phyloP scores from a whole-genome alignment of 2,113 vertebrate species.

The Labeo catla region DNA sequence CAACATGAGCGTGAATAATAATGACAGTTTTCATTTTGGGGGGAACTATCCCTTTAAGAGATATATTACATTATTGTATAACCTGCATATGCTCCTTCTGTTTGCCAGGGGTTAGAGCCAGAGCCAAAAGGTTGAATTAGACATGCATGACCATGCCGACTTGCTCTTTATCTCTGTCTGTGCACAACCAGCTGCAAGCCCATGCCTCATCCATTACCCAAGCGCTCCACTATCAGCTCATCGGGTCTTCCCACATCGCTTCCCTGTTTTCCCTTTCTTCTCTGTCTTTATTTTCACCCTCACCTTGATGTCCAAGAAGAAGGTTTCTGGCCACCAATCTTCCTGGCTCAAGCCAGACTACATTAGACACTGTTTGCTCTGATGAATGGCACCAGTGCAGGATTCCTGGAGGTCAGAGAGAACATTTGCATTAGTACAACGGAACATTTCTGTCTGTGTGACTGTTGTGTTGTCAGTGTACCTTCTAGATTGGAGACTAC shows the following conservation, averaged over 20 bases:
- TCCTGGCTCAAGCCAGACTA: neutral
- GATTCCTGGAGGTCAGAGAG: conserved; percentile 30
- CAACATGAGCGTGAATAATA: too few species aligned
- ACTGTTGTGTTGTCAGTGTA: neutral
- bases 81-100: neutral
- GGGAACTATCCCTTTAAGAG: too few species aligned
- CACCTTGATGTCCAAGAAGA: conserved; percentile 53
- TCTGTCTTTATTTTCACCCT: conserved; percentile 45
- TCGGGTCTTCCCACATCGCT: conserved; percentile 11
- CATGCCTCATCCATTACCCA: conserved; percentile 51
- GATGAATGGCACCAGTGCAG: conserved; percentile 35
- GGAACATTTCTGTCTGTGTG: neutral
- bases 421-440: conserved; percentile 49
- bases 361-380: neutral
- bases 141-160: conserved; percentile 56
- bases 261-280: neutral
- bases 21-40: too few species aligned
- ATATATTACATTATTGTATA: neutral
- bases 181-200: conserved; percentile 47
- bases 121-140: conserved; percentile 42
- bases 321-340: conserved; percentile 49
- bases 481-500: neutral
- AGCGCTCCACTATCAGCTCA: conserved; percentile 37
- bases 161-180: conserved; percentile 60
- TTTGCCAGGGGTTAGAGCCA: neutral